Base-by-base conservation (phyloP, 1,140 invertebrate species). In the Ditylenchus dipsaci region DNA sequence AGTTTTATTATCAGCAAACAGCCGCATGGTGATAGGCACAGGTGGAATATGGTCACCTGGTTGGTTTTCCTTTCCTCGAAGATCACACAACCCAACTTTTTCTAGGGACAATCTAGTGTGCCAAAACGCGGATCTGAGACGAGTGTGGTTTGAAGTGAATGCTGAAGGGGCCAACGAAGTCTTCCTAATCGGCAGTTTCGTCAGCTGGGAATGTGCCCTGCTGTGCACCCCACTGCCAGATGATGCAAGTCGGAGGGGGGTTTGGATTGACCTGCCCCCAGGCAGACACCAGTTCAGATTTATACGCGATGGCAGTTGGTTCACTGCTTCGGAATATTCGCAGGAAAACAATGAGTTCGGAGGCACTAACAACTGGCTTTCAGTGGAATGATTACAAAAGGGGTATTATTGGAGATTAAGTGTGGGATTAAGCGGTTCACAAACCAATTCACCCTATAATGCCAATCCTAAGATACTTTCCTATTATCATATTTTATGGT, bases 181-280 rank as follows among this genome's bases (percentile, higher is more conserved):
- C 17, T 75, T 69, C 47, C 45, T 76, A 45, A 76, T 72, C 26
- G 75, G 76, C 27, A 78, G 73, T 61, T 78, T 78, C 58, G 43
- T 78, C n/a, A 78, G 77, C 66, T 78, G 76, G 76, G 75, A 78
- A 62, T 78, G 73, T 63, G 78, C 77, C 23, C 61, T 78, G 27
- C 49, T 65, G 8, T 78, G 76, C 63, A 67, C 76, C 26, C 42
- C 33, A 33, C 29, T 72, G 61, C 15, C 63, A 15, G 76, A 68
- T 63, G 63, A 63, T 1, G 27, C 68, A n/a, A 73, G 70, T 33
- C 58, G 53, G 33, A 62, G 47, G 13, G 71, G 78, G 38, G 63
- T 74, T 23, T 75, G 71, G 73, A 57, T 78, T 1, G 78, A 79
- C 23, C 64, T 78, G 27, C 68, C 76, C n/a, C 57, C 53, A 15